Evolutionary conservation across 2,113 vertebrate species (phyloP).

Genomic region (Neolamprologus hecqui): DNA sequence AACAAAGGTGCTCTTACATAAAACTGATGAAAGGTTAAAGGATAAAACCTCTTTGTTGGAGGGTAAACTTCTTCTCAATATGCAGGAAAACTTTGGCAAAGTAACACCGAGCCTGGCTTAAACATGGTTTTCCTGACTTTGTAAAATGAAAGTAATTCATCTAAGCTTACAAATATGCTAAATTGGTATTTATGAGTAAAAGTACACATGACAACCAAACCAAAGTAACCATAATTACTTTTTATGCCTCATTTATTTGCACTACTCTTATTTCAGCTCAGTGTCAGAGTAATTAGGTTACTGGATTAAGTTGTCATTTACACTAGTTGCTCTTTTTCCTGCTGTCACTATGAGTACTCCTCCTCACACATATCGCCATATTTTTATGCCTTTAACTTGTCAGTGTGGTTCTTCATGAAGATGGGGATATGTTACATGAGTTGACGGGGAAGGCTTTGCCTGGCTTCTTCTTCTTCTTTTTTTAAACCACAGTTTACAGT

Average conservation of each 20-base stretch:
- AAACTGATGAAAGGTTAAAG: background rate
- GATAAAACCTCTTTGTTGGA: background rate
- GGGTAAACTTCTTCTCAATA: background rate
- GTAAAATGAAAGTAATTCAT: background rate
- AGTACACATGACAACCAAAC: background rate
- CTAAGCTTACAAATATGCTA: background rate
- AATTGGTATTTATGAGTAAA: background rate
- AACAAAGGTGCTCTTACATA: background rate
- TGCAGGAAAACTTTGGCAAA: background rate
- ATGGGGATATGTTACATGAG: background rate
- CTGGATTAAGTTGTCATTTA: background rate
- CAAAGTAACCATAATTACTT: background rate
- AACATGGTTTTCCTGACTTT: background rate
- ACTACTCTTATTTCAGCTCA: background rate
- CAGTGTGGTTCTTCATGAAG: background rate
- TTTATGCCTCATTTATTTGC: background rate
- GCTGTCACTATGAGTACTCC: background rate
- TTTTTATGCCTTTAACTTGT: background rate
- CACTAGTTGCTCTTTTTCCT: background rate
- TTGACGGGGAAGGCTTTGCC: background rate
- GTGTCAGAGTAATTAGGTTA: background rate
- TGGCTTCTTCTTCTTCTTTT: fast-evolving
- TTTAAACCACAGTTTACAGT: background rate
- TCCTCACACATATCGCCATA: background rate
- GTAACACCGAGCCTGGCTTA: background rate